Evolutionary conservation across 1,140 invertebrate genomes (phyloP).

Genomic region (Magallana angulata): DNA sequence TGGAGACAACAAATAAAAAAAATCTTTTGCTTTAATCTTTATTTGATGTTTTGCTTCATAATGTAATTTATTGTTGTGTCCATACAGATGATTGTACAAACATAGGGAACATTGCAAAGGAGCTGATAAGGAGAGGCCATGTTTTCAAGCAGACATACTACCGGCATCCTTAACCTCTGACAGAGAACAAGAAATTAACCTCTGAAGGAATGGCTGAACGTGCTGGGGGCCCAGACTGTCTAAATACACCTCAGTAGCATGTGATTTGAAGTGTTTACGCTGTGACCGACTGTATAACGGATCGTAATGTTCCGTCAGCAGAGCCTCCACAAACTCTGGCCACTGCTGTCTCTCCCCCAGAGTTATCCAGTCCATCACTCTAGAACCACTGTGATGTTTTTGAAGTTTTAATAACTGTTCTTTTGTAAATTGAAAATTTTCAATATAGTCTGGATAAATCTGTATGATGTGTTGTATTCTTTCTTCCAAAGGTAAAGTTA

Average conservation of each 20-base stretch:
- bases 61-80: neutral
- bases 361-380: conserved; percentile 56
- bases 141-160: conserved; percentile 63
- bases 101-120: conserved; percentile 76
- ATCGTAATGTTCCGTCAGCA: conserved; percentile 70
- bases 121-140: conserved; percentile 70
- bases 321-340: conserved; percentile 63
- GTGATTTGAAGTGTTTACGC: conserved; percentile 53
- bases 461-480: conserved; percentile 65
- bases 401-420: conserved; percentile 53
- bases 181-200: neutral
- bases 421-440: conserved; percentile 60
- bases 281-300: conserved; percentile 64
- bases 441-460: conserved; percentile 64
- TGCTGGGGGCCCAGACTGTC: neutral
- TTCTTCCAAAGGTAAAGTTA: conserved; percentile 63
- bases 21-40: no score
- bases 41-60: no score
- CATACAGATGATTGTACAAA: conserved; percentile 80
- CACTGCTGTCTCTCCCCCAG: conserved; percentile 60
- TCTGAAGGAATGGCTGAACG: conserved; percentile 6
- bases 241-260: neutral
- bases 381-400: conserved; percentile 51
- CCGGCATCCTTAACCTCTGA: neutral
- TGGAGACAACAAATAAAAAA: no score